Evolutionary conservation across 2,797 vertebrate genomes (phyloP).

Genomic region (Ambastaia sidthimunki): DNA sequence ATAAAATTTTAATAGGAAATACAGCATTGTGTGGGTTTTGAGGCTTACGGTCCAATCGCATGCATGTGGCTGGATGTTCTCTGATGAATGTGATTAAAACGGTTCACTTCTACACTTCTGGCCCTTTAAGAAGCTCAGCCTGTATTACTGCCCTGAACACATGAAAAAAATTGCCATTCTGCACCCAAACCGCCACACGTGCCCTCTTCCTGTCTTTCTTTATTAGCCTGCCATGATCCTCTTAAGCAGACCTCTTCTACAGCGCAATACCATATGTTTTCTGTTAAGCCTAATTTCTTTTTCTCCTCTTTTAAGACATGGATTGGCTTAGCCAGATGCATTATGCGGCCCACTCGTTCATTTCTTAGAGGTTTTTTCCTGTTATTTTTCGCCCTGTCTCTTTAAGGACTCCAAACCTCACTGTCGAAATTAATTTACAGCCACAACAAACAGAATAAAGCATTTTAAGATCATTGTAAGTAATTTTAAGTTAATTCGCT

Average conservation of each 20-base stretch:
- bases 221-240: slow-evolving; percentile 80
- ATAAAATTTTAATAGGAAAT: slow-evolving; percentile 70
- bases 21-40: slow-evolving; percentile 64
- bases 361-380: slow-evolving; percentile 61
- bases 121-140: slow-evolving; percentile 61
- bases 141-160: slow-evolving; percentile 60
- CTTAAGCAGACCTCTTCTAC: slow-evolving; percentile 89
- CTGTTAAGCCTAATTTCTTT: slow-evolving; percentile 95
- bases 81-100: slow-evolving; percentile 63
- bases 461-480: slow-evolving; percentile 93
- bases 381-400: slow-evolving; percentile 79
- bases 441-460: slow-evolving; percentile 89
- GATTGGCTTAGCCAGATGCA: slow-evolving; percentile 88
- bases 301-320: slow-evolving; percentile 93
- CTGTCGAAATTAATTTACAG: slow-evolving; percentile 97
- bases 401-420: slow-evolving; percentile 89
- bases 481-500: slow-evolving; percentile 94
- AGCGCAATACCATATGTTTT: slow-evolving; percentile 94
- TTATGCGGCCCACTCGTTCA: slow-evolving; percentile 79
- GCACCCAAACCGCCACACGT: slow-evolving; percentile 78
- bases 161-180: slow-evolving; percentile 68
- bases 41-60: slow-evolving; percentile 56
- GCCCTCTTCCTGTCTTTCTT: slow-evolving; percentile 77
- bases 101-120: slow-evolving; percentile 62
- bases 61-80: slow-evolving; percentile 49